Percentiles rank a stretch among this genome's conserved stretches.
These are phyloP conservation scores for Sisyra terminalis DNA, from an alignment of 2,888 invertebrate species.

Conservation along the genomic window DNA sequence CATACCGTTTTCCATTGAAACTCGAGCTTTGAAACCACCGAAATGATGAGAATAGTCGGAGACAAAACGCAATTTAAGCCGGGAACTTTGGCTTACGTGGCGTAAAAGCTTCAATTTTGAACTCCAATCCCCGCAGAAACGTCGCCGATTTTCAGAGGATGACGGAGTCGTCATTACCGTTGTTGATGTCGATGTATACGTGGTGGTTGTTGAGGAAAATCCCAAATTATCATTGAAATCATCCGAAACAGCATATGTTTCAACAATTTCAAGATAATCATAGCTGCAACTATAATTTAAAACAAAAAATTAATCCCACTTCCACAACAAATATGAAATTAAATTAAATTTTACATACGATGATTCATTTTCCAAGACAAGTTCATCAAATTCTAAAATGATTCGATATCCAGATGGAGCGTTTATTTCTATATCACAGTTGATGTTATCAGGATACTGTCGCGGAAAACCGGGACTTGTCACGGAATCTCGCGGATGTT, in stretches of 20 bases:
- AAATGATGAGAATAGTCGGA: constrained; percentile 66
- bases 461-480: constrained; percentile 69
- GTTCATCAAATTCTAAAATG: constrained; percentile 55
- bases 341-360: constrained; percentile 43
- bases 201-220: constrained; percentile 10
- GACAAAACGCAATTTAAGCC: constrained; percentile 47
- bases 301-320: background rate
- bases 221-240: background rate
- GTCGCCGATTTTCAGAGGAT: constrained; percentile 17
- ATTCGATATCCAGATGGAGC: constrained; percentile 54
- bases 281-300: constrained; percentile 39
- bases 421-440: constrained; percentile 53
- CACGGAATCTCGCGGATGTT: constrained; percentile 47
- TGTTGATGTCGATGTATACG: constrained; percentile 11
- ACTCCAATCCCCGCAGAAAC: constrained; percentile 68
- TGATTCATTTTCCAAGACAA: constrained; percentile 61
- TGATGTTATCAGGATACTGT: constrained; percentile 57
- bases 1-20: constrained; percentile 59
- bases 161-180: constrained; percentile 14
- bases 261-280: constrained; percentile 56
- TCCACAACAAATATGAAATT: too few species aligned
- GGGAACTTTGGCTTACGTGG: constrained; percentile 42
- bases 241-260: constrained; percentile 17
- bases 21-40: constrained; percentile 55
- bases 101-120: constrained; percentile 55